phyloP scores from a whole-genome alignment of 2,797 vertebrate species.

The Acanthis flammea region DNA sequence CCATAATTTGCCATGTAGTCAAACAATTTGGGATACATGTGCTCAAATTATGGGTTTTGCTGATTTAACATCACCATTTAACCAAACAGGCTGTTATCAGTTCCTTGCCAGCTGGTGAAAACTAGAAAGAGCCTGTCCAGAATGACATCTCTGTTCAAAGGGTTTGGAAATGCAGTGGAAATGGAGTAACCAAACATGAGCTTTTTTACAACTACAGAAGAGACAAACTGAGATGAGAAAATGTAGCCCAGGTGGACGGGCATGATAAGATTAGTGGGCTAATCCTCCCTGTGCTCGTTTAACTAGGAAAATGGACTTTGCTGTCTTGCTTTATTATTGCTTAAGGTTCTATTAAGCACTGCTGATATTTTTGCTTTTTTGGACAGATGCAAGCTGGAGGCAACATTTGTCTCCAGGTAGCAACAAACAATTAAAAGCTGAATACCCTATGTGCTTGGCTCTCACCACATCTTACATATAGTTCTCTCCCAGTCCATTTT shows the following conservation, averaged over 20 bases:
- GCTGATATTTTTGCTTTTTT: conserved; percentile 14
- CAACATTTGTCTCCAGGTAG: not conserved
- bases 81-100: not conserved
- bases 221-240: not conserved
- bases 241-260: not conserved
- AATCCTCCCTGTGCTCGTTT: not conserved
- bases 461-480: not conserved
- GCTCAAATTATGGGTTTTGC: not conserved
- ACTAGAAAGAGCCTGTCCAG: not conserved
- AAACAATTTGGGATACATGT: not conserved
- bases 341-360: not conserved
- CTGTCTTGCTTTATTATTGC: not conserved
- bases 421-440: not conserved
- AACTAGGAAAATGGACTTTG: not conserved
- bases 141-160: not conserved
- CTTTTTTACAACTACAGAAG: not conserved
- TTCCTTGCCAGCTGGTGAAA: not conserved
- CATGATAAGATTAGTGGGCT: conserved; percentile 1
- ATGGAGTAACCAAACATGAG: not conserved
- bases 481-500: not conserved
- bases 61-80: not conserved
- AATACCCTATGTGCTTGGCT: not conserved
- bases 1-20: not conserved
- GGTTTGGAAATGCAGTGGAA: not conserved
- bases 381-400: not conserved